Conservation (phyloP, 2,113 vertebrate genomes). For the Coptodon bakossiorum region DNA sequence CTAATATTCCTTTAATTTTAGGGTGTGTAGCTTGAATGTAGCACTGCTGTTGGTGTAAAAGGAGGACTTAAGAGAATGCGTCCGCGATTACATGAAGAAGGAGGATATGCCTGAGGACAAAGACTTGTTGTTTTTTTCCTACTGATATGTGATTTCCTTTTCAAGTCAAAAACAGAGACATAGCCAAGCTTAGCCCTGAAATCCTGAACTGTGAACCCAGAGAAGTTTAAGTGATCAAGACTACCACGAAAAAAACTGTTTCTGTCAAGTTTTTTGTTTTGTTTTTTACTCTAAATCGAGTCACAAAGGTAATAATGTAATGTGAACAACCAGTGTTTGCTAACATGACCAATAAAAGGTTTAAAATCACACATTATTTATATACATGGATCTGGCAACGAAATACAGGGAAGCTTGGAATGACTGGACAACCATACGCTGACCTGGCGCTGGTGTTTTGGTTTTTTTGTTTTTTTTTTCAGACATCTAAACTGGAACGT, state of each 20-base stretch:
- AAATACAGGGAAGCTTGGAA: not conserved
- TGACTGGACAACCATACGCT: not conserved
- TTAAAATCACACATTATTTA: slow-evolving; percentile 4
- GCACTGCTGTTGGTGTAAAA: not conserved
- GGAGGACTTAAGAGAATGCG: not conserved
- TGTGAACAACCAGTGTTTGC: not conserved
- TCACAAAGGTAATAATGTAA: not conserved
- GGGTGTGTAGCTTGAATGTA: not conserved
- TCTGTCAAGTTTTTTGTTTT: not conserved
- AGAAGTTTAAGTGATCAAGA: not conserved
- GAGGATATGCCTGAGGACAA: slow-evolving; percentile 50
- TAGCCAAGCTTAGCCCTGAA: not conserved
- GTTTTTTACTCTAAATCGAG: not conserved
- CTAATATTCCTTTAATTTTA: not conserved
- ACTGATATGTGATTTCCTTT: slow-evolving; percentile 58
- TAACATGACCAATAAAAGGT: not conserved
- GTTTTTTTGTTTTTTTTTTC: accelerated
- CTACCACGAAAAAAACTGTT: not conserved
- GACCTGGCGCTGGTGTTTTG: not conserved
- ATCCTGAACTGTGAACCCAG: not conserved
- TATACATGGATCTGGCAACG: not conserved
- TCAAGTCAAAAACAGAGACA: slow-evolving; percentile 16
- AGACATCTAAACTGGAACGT: not conserved
- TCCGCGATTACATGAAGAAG: not conserved
- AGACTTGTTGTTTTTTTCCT: not conserved